A percentile compares a stretch with the other conserved stretches of the same genome.
Conservation (phyloP, 2,113 vertebrate species). For the Amia ocellicauda region DNA sequence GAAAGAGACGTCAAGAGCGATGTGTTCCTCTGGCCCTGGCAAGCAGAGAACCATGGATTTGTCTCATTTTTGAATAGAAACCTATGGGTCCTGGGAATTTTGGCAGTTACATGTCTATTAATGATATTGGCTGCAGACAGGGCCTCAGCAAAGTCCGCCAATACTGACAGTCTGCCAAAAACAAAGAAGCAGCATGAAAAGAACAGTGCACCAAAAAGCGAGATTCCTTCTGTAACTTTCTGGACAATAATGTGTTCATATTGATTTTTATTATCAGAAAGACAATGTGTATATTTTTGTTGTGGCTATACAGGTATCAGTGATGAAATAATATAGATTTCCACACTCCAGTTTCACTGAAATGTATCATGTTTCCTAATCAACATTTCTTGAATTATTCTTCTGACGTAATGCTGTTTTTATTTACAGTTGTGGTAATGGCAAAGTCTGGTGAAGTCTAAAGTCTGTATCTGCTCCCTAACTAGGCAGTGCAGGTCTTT, state of each 20-base stretch:
- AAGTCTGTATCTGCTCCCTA: too few species aligned
- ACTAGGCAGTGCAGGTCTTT: too few species aligned
- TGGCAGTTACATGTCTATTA: slow-evolving; percentile 5
- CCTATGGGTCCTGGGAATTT: neutral
- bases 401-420: too few species aligned
- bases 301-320: neutral
- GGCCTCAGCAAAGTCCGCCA: neutral
- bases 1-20: neutral
- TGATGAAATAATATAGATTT: neutral
- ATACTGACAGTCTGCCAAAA: slow-evolving; percentile 3
- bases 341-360: too few species aligned
- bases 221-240: neutral
- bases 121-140: neutral
- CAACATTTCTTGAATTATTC: too few species aligned
- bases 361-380: too few species aligned
- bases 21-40: neutral
- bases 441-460: too few species aligned
- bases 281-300: neutral
- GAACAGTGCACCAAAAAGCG: neutral
- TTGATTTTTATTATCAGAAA: neutral
- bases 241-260: neutral
- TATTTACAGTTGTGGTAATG: too few species aligned
- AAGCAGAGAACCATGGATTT: neutral
- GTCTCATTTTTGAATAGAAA: slow-evolving; percentile 4
- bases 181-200: neutral